Percentiles rank a stretch among this genome's conserved stretches.
Evolutionary conservation across 64 coral and sea anemone species (phyloP).

Genomic region (Montipora foliosa): DNA sequence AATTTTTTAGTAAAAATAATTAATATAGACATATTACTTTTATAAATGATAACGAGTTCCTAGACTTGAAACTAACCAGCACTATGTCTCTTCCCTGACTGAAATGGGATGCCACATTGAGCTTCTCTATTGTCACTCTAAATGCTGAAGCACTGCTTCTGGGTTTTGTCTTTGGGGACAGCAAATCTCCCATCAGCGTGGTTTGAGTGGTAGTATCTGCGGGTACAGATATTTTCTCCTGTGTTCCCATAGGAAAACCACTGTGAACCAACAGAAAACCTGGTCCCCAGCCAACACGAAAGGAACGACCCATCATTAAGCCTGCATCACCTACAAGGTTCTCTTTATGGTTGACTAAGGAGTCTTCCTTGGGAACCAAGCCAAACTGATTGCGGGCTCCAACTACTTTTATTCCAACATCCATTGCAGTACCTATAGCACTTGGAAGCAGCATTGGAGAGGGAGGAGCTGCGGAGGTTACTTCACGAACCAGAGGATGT

Average conservation of each 20-base stretch:
- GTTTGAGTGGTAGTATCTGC: background rate
- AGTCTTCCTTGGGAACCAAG: constrained; percentile 81
- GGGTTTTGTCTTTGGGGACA: constrained; percentile 62
- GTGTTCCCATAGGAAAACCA: constrained; percentile 64
- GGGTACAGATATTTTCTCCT: constrained; percentile 23
- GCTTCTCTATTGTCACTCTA: constrained; percentile 76
- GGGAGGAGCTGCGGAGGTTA: constrained; percentile 34
- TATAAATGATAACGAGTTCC: background rate
- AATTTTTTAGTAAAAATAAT: too few species aligned
- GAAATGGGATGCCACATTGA: constrained; percentile 70
- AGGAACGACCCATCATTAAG: constrained; percentile 95
- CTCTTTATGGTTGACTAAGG: constrained; percentile 77
- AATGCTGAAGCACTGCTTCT: constrained; percentile 56
- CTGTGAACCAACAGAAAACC: constrained; percentile 86
- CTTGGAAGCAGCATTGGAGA: constrained; percentile 87
- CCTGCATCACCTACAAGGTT: constrained; percentile 86
- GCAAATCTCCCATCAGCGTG: constrained; percentile 54
- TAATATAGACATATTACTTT: too few species aligned
- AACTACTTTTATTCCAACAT: constrained; percentile 86
- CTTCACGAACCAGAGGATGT: constrained; percentile 27
- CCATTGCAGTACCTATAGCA: constrained; percentile 89
- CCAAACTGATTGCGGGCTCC: constrained; percentile 82
- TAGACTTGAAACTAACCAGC: constrained; percentile 61
- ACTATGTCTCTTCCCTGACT: constrained; percentile 41
- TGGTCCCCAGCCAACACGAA: constrained; percentile 99